Conservation (phyloP, 2,113 vertebrate species). For the Spilogale gracilis region DNA sequence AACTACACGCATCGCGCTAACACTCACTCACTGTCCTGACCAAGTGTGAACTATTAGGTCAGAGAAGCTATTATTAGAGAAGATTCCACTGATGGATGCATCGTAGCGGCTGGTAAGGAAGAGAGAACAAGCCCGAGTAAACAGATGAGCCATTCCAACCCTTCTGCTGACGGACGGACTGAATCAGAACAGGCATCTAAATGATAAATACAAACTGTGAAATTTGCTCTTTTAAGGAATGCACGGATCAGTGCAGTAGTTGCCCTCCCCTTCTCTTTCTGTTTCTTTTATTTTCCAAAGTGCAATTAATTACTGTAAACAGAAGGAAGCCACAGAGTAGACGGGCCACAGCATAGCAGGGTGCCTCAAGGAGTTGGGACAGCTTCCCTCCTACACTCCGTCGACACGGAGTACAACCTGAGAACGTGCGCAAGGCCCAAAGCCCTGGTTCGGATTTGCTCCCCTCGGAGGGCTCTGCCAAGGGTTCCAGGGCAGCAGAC, state of each 20-base stretch:
- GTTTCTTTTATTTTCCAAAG: conserved; percentile 67
- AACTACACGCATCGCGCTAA: neutral
- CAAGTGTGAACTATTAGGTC: conserved; percentile 30
- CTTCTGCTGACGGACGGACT: conserved; percentile 73
- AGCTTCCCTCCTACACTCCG: neutral
- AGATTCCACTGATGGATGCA: neutral
- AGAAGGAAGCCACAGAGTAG: neutral
- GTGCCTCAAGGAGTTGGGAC: neutral
- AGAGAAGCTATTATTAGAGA: conserved; percentile 29
- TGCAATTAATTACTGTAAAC: conserved; percentile 48
- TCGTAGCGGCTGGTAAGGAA: conserved; percentile 36
- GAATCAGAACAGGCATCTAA: conserved; percentile 65
- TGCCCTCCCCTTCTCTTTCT: conserved; percentile 63
- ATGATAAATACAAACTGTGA: conserved; percentile 74
- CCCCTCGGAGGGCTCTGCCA: neutral
- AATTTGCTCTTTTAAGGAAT: conserved; percentile 78
- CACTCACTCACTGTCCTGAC: conserved; percentile 40
- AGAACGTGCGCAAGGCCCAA: neutral
- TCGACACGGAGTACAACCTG: fast-evolving
- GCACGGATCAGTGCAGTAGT: conserved; percentile 32
- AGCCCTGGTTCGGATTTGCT: neutral
- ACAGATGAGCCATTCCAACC: conserved; percentile 49
- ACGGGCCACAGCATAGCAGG: neutral
- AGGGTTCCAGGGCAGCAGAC: neutral
- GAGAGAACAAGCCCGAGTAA: conserved; percentile 46